A percentile compares a stretch with the other conserved stretches of the same genome.
These are phyloP conservation scores for Napeogenes inachia DNA, from an alignment of 2,888 invertebrate species.

Conservation along the genomic window DNA sequence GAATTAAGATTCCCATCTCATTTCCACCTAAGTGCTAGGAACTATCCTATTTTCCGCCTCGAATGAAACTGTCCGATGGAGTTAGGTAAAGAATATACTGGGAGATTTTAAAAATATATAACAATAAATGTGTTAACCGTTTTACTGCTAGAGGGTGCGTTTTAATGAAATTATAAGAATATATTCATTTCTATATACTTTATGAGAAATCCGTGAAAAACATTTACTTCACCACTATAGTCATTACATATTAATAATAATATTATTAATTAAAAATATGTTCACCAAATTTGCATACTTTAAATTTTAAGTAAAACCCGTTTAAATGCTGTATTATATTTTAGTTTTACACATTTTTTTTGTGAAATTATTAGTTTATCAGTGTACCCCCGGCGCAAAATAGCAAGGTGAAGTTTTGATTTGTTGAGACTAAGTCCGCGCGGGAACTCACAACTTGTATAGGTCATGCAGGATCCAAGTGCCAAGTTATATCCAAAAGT, in stretches of 20 bases:
- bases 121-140: no score
- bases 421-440: slow-evolving; percentile 32
- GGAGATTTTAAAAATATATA: not conserved
- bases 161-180: no score
- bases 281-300: no score
- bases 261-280: no score
- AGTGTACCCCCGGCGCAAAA: not conserved
- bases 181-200: no score
- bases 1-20: slow-evolving; percentile 37
- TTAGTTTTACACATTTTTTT: no score
- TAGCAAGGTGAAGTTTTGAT: slow-evolving; percentile 40
- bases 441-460: slow-evolving; percentile 4
- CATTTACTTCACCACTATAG: no score
- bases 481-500: not conserved
- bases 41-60: slow-evolving; percentile 38
- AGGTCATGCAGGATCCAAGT: slow-evolving; percentile 5
- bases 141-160: no score
- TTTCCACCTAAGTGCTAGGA: slow-evolving; percentile 36
- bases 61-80: slow-evolving; percentile 33
- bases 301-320: no score
- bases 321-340: no score
- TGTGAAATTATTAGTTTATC: not conserved
- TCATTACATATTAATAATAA: no score
- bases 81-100: slow-evolving; percentile 23
- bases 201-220: no score